Evolutionary conservation across 2,113 vertebrate species (phyloP), one percentile per base, ranked within the genome.

Genomic region (Ptychochromis oligacanthus): DNA sequence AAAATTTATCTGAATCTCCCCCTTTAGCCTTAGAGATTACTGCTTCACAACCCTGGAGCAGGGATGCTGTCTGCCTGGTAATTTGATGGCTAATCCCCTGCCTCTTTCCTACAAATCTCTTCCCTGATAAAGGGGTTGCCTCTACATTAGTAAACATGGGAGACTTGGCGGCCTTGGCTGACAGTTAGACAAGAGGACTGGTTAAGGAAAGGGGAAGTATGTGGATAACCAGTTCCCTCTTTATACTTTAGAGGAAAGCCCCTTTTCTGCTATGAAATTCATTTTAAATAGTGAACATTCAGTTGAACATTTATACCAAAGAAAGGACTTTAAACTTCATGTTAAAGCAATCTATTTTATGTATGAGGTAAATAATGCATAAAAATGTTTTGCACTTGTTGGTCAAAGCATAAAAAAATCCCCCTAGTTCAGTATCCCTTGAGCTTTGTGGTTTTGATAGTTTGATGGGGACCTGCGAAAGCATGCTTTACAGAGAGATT

Each of bases 21-120:
- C 81, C 82, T 85, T 88, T 90, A 92, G 90, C 87, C 81, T 84
- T 56, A 67, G 90, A 93, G 92, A 94, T 95, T 94, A 94, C 85
- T 28, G 78, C 93, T 90, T 89, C 86, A 89, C 86, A 94, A 89
- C 91, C 89, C 78, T 20, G 56, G 84, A 93, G 93, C 88, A 87
- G 89, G 91, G 92, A 94, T 87, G 93, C 93, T 89, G 91, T 94
- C 91, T 93, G 93, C 90, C 92, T 94, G 88, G 92, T 94, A 93
- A 95, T 95, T 93, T 92, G 90, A 94, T 84, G 89, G 93, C 93
- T 95, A 94, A 94, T 94, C 92, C 92, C 91, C 87, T 82, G 93
- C 91, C 92, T 95, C 86, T 93, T 91, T 79, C 88, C 88, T 93
- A 92, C 93, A 95, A 94, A 93, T 94, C 92, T 94, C 91, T 85